Evolutionary conservation across 2,888 invertebrate species (phyloP), one percentile per base, ranked within the genome.

Genomic region (Pharmacophagus antenor): DNA sequence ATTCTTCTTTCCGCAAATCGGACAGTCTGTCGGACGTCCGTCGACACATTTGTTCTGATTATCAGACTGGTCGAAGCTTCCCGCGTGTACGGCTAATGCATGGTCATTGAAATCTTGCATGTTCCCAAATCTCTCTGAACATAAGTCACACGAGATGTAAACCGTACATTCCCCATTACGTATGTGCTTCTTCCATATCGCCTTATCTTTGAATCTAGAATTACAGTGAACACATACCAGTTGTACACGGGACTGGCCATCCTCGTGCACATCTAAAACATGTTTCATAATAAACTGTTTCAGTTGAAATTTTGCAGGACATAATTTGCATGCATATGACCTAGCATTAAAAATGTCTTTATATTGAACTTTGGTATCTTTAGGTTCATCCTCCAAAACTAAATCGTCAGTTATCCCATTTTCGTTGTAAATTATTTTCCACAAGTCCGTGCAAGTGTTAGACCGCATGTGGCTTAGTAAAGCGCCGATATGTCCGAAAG

Each of bases 91-190:
- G 1, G 84, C 80, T 63, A 91, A 64, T 17, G 90, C 91, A 62
- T 91, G 93, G 20, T 85, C 81, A 51, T 91, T 85, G 61, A 90
- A 93, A 51, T 91, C 90, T 62, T 88, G 88, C 63, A 91, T 77
- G 27, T 86, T 84, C 2, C 70, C 68, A 62, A 92, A 92, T 52
- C 82, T 86, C 20, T 84, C 84, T 2, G 84, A 67, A 62, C 93
- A 93, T 41, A 88, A 70, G 62, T 89, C 90, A 65, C 93, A 93
- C 21, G 85, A 77, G 48, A 92, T 92, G 64, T 92, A 91, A 69
- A 93, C 92, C 0, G 92, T 93, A 64, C 93, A 93, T 61, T 93
- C 92, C 8, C 91, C 91, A 64, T 86, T 88, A 50, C 91, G 87
- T 58, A 90, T 84, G 64, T 91, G 91, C 73, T 85, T 90, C 65